Evolutionary conservation across 2,113 vertebrate genomes (phyloP), one percentile per base, ranked within the genome.

Genomic region (Eolophus roseicapilla): DNA sequence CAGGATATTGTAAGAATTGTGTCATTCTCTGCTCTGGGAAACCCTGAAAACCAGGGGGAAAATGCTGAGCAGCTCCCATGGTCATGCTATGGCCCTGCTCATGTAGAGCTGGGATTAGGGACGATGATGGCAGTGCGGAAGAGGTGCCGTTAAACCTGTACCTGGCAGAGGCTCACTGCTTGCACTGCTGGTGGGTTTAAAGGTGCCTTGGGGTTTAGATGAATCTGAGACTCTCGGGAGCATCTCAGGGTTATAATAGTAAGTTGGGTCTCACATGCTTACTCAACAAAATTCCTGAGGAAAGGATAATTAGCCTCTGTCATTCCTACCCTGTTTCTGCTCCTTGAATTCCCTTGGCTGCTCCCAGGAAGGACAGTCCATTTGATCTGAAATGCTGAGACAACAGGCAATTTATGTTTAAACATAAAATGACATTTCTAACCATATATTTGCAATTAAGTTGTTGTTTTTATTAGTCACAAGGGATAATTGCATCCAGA

Each of bases 401-500:
- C 74, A 94, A 88, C 68, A 81, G 47, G 79, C 90, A 49, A 95
- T 87, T 95, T 90, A 93, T 91, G 24, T 88, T 92, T 89, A 92
- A 93, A 94, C 87, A 85, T 86, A 94, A 93, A 97, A 93, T 95
- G 82, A 90, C 88, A 77, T 93, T 86, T 96, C 88, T 92, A 93
- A 92, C 82, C 82, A 92, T 67, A 25, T 94, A 95, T 93, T 96
- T 97, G 31, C 92, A 96, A 96, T 97, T 96, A 97, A 91, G 25
- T 76, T 24, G 46, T 89, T 96, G 92, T 88, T 95, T 97, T 98
- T 97, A 96, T 97, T 97, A 97, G 96, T 95, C 90, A 95, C 82
- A 90, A 95, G 91, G 60, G 91, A 55, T 97, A 97, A 98, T 97
- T 97, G 91, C 85, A 92, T 96, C 94, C 96, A 97, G 97, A 97